phyloP scores from a whole-genome alignment of 2,888 invertebrate species.

The Autographa gamma region DNA sequence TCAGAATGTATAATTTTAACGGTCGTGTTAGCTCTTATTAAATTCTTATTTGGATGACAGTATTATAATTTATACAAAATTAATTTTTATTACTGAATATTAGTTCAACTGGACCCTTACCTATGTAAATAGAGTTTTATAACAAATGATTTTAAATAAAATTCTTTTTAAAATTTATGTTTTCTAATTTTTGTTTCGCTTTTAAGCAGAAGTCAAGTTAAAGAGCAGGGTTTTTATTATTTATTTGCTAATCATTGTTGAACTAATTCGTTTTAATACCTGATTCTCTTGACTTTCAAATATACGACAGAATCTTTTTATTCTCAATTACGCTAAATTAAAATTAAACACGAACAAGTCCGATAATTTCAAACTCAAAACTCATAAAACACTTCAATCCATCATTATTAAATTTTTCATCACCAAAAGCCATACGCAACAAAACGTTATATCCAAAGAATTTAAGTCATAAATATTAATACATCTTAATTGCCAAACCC shows the following conservation, averaged over 20 bases:
- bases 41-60: not conserved
- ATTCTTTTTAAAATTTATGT: too few species aligned
- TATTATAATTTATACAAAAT: not conserved
- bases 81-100: too few species aligned
- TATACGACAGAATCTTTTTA: not conserved
- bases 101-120: too few species aligned
- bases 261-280: too few species aligned
- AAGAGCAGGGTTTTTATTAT: too few species aligned
- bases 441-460: conserved; percentile 12
- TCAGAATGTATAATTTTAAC: conserved; percentile 34
- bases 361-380: not conserved
- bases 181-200: too few species aligned
- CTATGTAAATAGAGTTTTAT: too few species aligned
- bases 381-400: not conserved
- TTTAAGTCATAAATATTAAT: conserved; percentile 29
- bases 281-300: too few species aligned
- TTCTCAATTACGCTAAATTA: not conserved
- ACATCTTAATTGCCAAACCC: conserved; percentile 27
- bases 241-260: too few species aligned
- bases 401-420: not conserved
- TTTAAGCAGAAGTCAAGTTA: too few species aligned
- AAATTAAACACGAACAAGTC: not conserved
- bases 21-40: not conserved
- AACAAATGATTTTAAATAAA: too few species aligned
- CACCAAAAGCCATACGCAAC: not conserved